Evolutionary conservation across 2,113 vertebrate species (phyloP), one percentile per base, ranked within the genome.

Genomic region (Pomatorhinus ruficollis): DNA sequence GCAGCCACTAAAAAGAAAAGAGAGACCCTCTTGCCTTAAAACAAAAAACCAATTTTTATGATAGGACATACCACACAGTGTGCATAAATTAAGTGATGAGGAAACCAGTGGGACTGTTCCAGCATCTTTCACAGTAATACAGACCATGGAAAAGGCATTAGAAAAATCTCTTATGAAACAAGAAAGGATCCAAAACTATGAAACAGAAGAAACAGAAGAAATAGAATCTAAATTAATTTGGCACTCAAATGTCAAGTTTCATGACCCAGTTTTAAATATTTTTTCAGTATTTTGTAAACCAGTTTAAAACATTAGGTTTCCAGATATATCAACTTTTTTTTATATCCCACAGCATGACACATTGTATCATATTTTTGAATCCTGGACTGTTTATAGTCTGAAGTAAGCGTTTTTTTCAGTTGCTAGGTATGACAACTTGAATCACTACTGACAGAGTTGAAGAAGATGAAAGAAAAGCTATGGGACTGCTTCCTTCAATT

Each of bases 31-130:
- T 59, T 83, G 50, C 35, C 47, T 66, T 59, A 39, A 45, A 94
- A 30, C 9, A 37, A 31, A 69, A 31, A 15, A 30, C 23, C 5
- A 64, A 3, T 65, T 72, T 89, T 65, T 77, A 20, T 72, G 57
- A 33, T 23, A 74, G 31, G 50, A 77, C 37, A 39, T 54, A 75
- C 21, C 44, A 82, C 30, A 82, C 12, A 64, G 9, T 39, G 30
- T 0, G 0, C 57, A 79, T 54, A 76, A 59, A 76, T 79, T 60
- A 92, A 88, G 53, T 0, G 0, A 68, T 44, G 31, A 88, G 15
- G 22, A 80, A 83, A 69, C 6, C 18, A 40, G 42, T 30, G 50
- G 31, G 56, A 60, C 24, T 77, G 22, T 90, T 86, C 31, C 40
- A 76, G 19, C 53, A 80, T 31, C 28, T 52, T 76, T 89, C 72